Evolutionary conservation across 2,888 invertebrate genomes (phyloP).

Genomic region (Cactoblastis cactorum): DNA sequence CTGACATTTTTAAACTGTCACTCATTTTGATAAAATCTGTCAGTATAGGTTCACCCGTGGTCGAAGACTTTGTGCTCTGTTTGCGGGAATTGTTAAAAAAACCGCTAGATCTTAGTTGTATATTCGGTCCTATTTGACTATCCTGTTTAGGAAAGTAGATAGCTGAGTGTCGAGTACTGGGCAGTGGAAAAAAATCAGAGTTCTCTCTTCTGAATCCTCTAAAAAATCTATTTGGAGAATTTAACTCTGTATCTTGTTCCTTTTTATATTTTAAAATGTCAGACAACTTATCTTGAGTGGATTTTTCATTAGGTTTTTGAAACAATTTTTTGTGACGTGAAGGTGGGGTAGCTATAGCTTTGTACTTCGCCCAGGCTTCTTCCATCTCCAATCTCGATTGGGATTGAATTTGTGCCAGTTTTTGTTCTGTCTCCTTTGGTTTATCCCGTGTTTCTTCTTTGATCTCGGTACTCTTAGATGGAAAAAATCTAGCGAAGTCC

Average conservation of each 20-base stretch:
- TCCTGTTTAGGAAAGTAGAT: slow-evolving; percentile 80
- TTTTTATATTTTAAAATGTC: slow-evolving; percentile 82
- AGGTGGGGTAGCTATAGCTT: slow-evolving; percentile 65
- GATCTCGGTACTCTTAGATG: slow-evolving; percentile 61
- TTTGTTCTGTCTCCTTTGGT: slow-evolving; percentile 63
- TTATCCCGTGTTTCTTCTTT: slow-evolving; percentile 54
- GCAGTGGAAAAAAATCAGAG: slow-evolving; percentile 89
- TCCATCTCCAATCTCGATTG: slow-evolving; percentile 71
- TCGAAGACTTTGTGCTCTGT: slow-evolving; percentile 65
- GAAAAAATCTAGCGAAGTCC: slow-evolving; percentile 93
- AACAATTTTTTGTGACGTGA: slow-evolving; percentile 59
- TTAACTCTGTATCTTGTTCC: slow-evolving; percentile 85
- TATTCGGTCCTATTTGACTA: slow-evolving; percentile 61
- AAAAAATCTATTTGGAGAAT: slow-evolving; percentile 84
- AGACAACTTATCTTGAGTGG: slow-evolving; percentile 66
- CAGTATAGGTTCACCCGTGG: slow-evolving; percentile 83
- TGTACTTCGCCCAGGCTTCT: slow-evolving; percentile 67
- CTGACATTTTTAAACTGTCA: slow-evolving; percentile 70
- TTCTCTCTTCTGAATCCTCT: slow-evolving; percentile 90
- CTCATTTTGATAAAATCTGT: slow-evolving; percentile 84
- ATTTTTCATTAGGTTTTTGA: slow-evolving; percentile 57
- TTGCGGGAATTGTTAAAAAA: slow-evolving; percentile 84
- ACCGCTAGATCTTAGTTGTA: slow-evolving; percentile 82
- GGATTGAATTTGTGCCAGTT: slow-evolving; percentile 60
- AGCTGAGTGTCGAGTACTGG: slow-evolving; percentile 87